These are phyloP conservation scores for Naja naja DNA, from an alignment of 2,113 vertebrate genomes.

Conservation along the genomic window DNA sequence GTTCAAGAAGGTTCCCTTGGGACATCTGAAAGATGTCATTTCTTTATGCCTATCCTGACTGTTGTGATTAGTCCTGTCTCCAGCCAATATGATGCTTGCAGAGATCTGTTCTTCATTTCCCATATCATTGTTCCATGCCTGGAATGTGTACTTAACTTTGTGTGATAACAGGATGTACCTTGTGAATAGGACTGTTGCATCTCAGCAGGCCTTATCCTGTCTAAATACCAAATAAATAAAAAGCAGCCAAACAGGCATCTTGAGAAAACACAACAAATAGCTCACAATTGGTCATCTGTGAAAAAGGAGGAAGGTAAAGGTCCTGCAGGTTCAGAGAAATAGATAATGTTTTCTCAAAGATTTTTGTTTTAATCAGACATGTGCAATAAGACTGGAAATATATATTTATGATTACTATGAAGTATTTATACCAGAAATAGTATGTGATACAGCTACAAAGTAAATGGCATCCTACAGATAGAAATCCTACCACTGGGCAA, in stretches of 20 bases:
- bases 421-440: not conserved
- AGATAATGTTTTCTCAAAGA: not conserved
- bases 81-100: not conserved
- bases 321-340: not conserved
- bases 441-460: not conserved
- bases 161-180: slow-evolving; percentile 17
- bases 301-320: not conserved
- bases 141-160: slow-evolving; percentile 10
- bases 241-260: not conserved
- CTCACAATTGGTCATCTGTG: not conserved
- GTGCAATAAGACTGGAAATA: not conserved
- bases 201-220: accelerated
- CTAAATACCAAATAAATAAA: not conserved
- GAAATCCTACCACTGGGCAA: not conserved
- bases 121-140: not conserved
- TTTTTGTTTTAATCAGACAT: not conserved
- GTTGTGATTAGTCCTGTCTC: not conserved
- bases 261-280: not conserved
- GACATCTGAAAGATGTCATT: not conserved
- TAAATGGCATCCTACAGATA: not conserved
- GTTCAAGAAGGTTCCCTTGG: not conserved
- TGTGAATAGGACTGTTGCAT: not conserved
- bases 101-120: not conserved
- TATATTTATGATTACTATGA: not conserved
- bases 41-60: not conserved